Evolutionary conservation across 2,888 invertebrate genomes (phyloP).

Genomic region (Copidosoma aretas): DNA sequence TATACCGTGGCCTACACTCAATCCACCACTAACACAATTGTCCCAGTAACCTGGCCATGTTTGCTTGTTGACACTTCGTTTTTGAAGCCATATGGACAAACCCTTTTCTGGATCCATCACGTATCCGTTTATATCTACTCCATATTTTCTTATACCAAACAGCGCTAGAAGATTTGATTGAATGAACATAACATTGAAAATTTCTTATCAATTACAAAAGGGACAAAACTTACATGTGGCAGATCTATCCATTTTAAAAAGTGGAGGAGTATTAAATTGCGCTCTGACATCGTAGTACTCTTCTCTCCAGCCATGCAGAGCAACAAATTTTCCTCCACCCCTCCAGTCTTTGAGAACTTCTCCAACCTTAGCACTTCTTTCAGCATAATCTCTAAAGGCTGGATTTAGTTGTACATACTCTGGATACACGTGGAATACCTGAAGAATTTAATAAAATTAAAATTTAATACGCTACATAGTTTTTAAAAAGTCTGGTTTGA

Average conservation of each 20-base stretch:
- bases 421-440: constrained; percentile 77
- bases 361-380: constrained; percentile 79
- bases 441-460: constrained; percentile 38
- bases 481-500: no score
- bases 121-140: constrained; percentile 94
- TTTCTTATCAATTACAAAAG: background rate
- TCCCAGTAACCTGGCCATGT: constrained; percentile 97
- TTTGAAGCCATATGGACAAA: constrained; percentile 91
- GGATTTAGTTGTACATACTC: constrained; percentile 84
- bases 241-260: constrained; percentile 86
- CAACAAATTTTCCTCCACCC: constrained; percentile 77
- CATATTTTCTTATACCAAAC: constrained; percentile 93
- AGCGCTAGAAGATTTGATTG: constrained; percentile 64
- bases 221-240: constrained; percentile 74
- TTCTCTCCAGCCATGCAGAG: constrained; percentile 91
- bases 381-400: constrained; percentile 84
- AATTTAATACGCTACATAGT: background rate
- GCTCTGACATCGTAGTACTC: constrained; percentile 93
- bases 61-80: constrained; percentile 87
- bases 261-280: constrained; percentile 70
- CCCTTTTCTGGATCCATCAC: constrained; percentile 84
- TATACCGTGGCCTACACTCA: constrained; percentile 87
- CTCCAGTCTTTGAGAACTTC: constrained; percentile 79
- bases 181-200: background rate
- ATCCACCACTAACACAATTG: constrained; percentile 93